Conservation (phyloP, 2,797 vertebrate genomes). For the Chelon labrosus region DNA sequence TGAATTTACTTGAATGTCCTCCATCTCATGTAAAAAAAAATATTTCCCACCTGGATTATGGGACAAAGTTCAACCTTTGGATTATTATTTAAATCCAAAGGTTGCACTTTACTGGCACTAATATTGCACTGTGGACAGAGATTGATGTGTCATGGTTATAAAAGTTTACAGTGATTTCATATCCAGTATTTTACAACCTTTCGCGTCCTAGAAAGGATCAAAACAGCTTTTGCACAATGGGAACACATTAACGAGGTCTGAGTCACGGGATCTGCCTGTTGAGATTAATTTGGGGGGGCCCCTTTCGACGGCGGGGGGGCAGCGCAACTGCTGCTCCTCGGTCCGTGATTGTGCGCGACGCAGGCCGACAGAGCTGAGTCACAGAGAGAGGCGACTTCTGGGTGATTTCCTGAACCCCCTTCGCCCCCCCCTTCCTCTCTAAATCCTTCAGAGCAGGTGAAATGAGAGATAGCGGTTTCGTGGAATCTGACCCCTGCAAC, state of each 20-base stretch:
- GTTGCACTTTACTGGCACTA: background rate
- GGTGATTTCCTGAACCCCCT: conserved; percentile 51
- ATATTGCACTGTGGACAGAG: background rate
- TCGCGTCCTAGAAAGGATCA: conserved; percentile 27
- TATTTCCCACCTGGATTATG: background rate
- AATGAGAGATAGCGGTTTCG: conserved; percentile 58
- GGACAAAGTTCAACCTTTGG: no score
- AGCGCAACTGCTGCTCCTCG: background rate
- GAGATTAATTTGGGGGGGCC: conserved; percentile 18
- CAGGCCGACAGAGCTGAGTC: conserved; percentile 50
- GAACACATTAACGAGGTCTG: conserved; percentile 51
- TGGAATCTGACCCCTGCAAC: conserved; percentile 64
- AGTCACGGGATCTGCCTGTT: conserved; percentile 55
- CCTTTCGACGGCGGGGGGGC: no score
- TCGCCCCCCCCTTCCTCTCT: conserved; percentile 11
- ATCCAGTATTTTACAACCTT: background rate
- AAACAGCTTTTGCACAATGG: conserved; percentile 5
- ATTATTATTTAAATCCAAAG: conserved; percentile 30
- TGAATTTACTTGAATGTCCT: background rate
- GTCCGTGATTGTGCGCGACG: conserved; percentile 10
- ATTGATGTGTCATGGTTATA: background rate
- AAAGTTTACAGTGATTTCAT: conserved; percentile 6
- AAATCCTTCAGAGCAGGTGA: conserved; percentile 70
- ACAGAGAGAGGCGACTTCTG: conserved; percentile 28
- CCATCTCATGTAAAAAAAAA: background rate